These are phyloP conservation scores for Ophion slaviceki DNA, from an alignment of 2,888 invertebrate genomes.

Conservation along the genomic window DNA sequence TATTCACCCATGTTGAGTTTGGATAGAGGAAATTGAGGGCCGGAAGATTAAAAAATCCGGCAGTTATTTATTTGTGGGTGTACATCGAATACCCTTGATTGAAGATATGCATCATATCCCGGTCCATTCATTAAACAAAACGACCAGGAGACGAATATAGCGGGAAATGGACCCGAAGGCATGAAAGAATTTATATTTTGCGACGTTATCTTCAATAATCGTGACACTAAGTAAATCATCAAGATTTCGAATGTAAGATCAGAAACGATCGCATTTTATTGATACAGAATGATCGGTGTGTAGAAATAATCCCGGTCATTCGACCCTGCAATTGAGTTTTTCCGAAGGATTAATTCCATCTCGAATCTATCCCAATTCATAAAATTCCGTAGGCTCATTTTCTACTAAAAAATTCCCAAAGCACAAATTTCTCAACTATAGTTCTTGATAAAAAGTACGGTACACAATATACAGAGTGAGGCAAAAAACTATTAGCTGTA, in stretches of 20 bases:
- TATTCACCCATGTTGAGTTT: neutral
- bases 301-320: neutral
- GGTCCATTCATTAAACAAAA: neutral
- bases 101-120: neutral
- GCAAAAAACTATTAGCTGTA: no score
- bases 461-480: no score
- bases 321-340: neutral
- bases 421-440: no score
- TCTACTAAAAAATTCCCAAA: no score
- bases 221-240: neutral
- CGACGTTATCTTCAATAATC: neutral
- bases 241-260: neutral
- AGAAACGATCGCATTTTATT: neutral
- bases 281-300: neutral
- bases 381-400: no score
- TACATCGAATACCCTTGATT: neutral
- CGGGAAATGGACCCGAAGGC: neutral
- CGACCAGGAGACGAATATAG: neutral
- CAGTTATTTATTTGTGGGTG: neutral
- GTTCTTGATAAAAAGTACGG: no score
- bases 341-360: no score
- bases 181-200: neutral
- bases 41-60: neutral
- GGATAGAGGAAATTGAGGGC: neutral
- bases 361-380: no score